Evolutionary conservation across 2,888 invertebrate species (phyloP), one percentile per base, ranked within the genome.

Genomic region (Amphipoea oculea): DNA sequence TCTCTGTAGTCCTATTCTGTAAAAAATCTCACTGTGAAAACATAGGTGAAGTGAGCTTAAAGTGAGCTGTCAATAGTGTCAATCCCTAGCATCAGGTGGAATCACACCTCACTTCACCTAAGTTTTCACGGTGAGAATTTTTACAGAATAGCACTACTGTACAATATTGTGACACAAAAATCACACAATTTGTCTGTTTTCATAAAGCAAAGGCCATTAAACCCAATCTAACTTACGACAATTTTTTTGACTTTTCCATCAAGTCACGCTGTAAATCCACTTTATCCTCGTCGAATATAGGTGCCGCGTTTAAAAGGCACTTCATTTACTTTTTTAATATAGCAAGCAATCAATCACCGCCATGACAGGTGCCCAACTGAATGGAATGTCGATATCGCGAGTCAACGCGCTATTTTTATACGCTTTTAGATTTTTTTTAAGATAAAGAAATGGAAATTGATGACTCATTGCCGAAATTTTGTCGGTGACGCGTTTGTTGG

Each of bases 271-370:
- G 86, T 85, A 91, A 92, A 90, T 90, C 91, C 90, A 89, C 91
- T 92, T 93, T 93, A 90, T 91, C 90, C 89, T 85, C 89, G 90
- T 90, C 92, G 90, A 91, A 89, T 86, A 84, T 86, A 86, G 89
- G 88, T 90, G 90, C 92, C 89, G 91, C 91, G 90, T 92, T 94
- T 93, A 93, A 94, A 93, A 93, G 91, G 91, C 91, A 94, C 94
- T 95, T 95, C 92, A 95, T 96, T 95, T 94, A 93, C 92, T 94
- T 94, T 94, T 94, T 93, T 95, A 95, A 96, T 95, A 95, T 95
- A 92, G 89, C 87, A 70, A 84, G 93, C 91, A 93, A 96, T 96
- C 95, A 94, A 96, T 96, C 96, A 95, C 90, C 66, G 20, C 72
- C 81, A 86, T 93, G 94, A 94, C 94, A 94, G 92, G 92, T 92